These are phyloP conservation scores for Chunga burmeisteri DNA, from an alignment of 2,113 vertebrate genomes.

Conservation along the genomic window DNA sequence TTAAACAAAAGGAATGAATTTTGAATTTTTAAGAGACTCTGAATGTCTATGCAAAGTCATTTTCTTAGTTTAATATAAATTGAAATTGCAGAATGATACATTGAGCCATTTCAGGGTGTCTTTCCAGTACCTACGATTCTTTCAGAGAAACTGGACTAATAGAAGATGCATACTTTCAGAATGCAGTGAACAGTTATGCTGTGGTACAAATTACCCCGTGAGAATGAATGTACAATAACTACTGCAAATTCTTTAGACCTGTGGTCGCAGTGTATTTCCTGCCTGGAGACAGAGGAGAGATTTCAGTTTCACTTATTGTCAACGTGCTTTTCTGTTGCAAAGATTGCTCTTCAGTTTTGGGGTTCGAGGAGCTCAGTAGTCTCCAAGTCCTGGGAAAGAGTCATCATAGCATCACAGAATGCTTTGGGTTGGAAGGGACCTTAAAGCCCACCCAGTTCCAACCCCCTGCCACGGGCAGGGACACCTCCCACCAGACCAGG, in stretches of 20 bases:
- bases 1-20: neutral
- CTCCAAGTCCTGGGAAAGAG: too few relatives aligned
- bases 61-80: neutral
- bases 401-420: neutral
- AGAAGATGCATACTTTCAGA: neutral
- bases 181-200: neutral
- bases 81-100: neutral
- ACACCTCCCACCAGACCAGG: fast-evolving
- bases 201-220: neutral
- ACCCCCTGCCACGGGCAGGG: neutral
- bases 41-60: neutral
- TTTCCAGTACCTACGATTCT: neutral
- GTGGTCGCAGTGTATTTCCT: neutral
- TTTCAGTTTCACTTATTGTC: too few relatives aligned
- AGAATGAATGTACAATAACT: neutral
- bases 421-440: neutral
- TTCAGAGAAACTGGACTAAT: neutral
- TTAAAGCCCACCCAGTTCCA: fast-evolving
- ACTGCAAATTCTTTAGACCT: neutral
- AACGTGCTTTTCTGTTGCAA: too few relatives aligned
- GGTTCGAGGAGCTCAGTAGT: too few relatives aligned
- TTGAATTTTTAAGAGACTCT: neutral
- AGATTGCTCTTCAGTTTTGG: too few relatives aligned
- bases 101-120: neutral
- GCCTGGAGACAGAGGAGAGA: neutral